Evolutionary conservation across 2,888 invertebrate genomes (phyloP), one percentile per base, ranked within the genome.

Genomic region (Brachypterus glaber): DNA sequence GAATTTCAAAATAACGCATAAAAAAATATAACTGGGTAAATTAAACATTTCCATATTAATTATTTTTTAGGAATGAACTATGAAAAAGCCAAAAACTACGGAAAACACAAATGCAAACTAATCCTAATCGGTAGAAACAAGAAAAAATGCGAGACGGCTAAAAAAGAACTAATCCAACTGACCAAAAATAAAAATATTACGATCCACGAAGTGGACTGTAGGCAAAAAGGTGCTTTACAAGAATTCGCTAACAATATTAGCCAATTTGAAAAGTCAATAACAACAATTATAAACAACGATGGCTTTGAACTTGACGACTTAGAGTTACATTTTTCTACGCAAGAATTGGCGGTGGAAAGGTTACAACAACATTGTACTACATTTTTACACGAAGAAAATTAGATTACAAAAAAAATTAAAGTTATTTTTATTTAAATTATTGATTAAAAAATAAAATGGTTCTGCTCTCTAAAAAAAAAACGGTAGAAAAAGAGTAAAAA

Each of bases 51-150:
- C n/a, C n/a, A n/a, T n/a, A n/a, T n/a, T n/a, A n/a, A n/a, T n/a
- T n/a, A n/a, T n/a, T n/a, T 34, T 45, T n/a, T 33, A 45, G 45
- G 45, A 2, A 17, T 45, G 30, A 45, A 45, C 24, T 45, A 33
- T 29, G 43, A 43, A 34, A 45, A 45, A 33, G 45, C 41, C 11
- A 32, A 36, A 17, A 21, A 29, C 11, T 29, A 40, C 14, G 37
- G 35, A 4, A 26, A 33, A 39, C 35, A 39, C 17, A 40, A 40
- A 2, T 32, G 37, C n/a, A 32, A 35, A 18, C 11, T 45, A 21
- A 36, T 43, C 2, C 30, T 45, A 9, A 43, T 24, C n/a, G 24
- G 40, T 25, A 30, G 17, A n/a, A 14, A 45, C 26, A 8, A 7
- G 15, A 24, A 17, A 7, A 43, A 43, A 34, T 8, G 33, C 1